These are phyloP conservation scores for Erpetoichthys calabaricus DNA, from an alignment of 2,797 vertebrate species.

Conservation along the genomic window DNA sequence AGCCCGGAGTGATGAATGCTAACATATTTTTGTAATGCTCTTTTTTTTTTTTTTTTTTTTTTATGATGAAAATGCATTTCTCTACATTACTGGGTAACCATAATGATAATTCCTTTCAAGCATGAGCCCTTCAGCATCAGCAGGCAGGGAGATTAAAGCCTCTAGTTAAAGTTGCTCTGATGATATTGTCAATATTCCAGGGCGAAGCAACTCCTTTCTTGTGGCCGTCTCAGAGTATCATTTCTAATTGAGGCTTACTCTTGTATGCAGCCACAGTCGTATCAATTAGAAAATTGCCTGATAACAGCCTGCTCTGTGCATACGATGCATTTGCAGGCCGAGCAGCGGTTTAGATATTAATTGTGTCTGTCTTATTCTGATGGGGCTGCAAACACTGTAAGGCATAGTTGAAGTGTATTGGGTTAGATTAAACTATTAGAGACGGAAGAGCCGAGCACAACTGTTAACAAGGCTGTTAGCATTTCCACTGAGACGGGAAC, in stretches of 20 bases:
- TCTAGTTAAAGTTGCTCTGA: too few relatives aligned
- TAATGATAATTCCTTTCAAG: too few relatives aligned
- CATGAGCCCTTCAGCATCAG: too few relatives aligned
- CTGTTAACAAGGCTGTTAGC: conserved; percentile 22
- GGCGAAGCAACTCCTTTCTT: too few relatives aligned
- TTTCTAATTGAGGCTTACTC: not conserved
- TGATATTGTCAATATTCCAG: too few relatives aligned
- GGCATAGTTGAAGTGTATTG: conserved; percentile 5
- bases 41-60: too few relatives aligned
- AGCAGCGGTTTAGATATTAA: conserved; percentile 1
- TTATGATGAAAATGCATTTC: too few relatives aligned
- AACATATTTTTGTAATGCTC: too few relatives aligned
- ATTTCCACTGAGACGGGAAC: conserved; percentile 22
- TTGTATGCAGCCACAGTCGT: conserved; percentile 1
- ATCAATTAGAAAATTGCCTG: not conserved
- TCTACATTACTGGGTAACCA: too few relatives aligned
- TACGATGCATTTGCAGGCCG: not conserved
- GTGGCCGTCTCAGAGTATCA: too few relatives aligned
- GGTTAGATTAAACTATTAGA: conserved; percentile 6
- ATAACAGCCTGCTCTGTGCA: not conserved
- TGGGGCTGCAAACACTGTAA: conserved; percentile 6
- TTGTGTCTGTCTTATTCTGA: conserved; percentile 5
- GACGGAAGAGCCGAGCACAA: conserved; percentile 8
- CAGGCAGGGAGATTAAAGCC: too few relatives aligned
- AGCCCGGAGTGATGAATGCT: too few relatives aligned